Conservation (phyloP, 2,113 vertebrate genomes). For the Mobula birostris region DNA sequence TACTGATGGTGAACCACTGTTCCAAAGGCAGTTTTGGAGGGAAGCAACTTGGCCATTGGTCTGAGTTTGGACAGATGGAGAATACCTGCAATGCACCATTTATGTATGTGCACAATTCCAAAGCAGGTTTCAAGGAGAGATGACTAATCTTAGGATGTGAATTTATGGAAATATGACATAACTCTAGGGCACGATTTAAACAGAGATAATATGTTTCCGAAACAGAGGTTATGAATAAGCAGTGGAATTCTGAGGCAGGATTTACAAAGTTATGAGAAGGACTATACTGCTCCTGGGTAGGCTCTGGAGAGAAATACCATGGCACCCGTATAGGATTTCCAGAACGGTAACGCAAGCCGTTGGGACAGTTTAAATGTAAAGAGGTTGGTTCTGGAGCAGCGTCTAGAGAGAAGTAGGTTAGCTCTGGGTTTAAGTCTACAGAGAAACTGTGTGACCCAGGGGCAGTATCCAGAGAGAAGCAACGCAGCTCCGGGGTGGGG, state of each 20-base stretch:
- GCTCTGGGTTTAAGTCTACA: neutral
- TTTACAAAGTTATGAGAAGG: neutral
- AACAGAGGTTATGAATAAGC: neutral
- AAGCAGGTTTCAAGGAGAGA: neutral
- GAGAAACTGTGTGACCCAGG: neutral
- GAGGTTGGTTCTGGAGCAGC: neutral
- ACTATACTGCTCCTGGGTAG: neutral
- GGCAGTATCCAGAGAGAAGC: too few species aligned
- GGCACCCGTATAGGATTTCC: too few species aligned
- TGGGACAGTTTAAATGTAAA: neutral
- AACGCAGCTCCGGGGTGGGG: neutral
- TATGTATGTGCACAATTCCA: neutral
- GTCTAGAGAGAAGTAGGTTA: neutral
- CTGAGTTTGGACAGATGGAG: neutral
- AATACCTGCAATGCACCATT: slow-evolving; percentile 13
- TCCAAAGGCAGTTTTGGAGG: neutral
- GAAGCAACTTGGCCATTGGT: neutral
- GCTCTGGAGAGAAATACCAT: neutral
- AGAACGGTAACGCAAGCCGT: too few species aligned
- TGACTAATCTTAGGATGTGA: neutral
- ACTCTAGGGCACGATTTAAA: neutral
- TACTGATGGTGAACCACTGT: neutral
- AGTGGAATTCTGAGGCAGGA: neutral
- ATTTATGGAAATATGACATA: neutral
- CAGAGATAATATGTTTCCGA: neutral